Evolutionary conservation across 2,888 invertebrate genomes (phyloP), one percentile per base, ranked within the genome.

Genomic region (Apoda limacodes): DNA sequence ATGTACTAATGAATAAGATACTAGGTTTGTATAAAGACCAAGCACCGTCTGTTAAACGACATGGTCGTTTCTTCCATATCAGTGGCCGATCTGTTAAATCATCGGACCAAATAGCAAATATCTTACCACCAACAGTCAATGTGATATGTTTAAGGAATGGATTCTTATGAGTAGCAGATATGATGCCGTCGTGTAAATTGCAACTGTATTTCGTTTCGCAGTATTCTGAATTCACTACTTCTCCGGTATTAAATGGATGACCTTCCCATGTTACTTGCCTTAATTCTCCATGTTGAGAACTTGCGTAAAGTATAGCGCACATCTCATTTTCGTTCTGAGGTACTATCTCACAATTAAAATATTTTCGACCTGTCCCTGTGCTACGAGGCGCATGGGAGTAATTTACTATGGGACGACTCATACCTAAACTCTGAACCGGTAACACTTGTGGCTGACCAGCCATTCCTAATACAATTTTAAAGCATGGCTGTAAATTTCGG

Each of bases 11-110:
- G 52, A 88, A 89, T 34, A 93, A 70, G 26, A 90, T 82, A 27
- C 87, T 86, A 0, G 92, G 87, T 28, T 89, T 83, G 23, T 85
- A 83, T n/a, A 83, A 75, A n/a, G 90, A 91, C 93, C 93, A 94
- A 20, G 78, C 69, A 0, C 88, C 85, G 9, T 84, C 82, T 0
- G 89, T 88, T 39, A 89, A 75, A 31, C 74, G 65, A 33, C 67
- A 68, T 2, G 80, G 67, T 9, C 84, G 75, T 43, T 83, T 85
- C 30, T 88, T 85, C 89, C 89, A 89, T 30, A 88, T 59, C 4
- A 91, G 54, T 0, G 90, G 89, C 12, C 82, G 67, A 33, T 78
- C 78, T 13, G 60, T 55, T 19, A 88, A 80, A 35, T 86, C 83
- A 32, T 89, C 87, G 40, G 83, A 85, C 92, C 92, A 92, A 31